Base-by-base conservation (phyloP, 2,797 vertebrate species). In the Paratrypauchen microcephalus region DNA sequence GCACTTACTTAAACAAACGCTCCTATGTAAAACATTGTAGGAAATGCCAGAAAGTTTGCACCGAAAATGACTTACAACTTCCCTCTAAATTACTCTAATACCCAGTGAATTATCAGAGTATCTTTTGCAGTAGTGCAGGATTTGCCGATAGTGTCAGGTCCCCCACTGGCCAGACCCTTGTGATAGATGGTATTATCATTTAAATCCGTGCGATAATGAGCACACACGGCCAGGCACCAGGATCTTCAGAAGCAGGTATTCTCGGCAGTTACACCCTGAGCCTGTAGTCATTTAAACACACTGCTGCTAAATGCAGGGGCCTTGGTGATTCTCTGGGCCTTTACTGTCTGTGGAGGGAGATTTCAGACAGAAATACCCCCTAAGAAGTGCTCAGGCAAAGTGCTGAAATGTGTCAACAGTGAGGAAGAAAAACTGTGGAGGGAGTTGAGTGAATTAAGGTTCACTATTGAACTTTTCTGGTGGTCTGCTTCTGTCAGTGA, bases 201-300 rank as follows among this genome's bases (percentile, higher is more conserved):
- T 65, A 77, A 82, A 85, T 72, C 48, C 52, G 65, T 54, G 52
- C 47, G 64, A 59, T 81, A 80, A 85, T 83, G 72, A 79, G 71
- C 59, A 68, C 78, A 61, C 77, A 65, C 74, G 68, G 79, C 69
- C 67, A 69, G 71, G 57, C 70, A 62, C 28, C 64, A 30, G 50
- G 61, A 70, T 45, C 41, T 45, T 15, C 41, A 45, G 13, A 15
- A 45, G 41, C 11, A 45, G 13, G 41, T 15, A 12, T 41, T 21
- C 52, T 55, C 52, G 2, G 11, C 52, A 23, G 9, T 45, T 12
- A 13, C 52, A 55, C 21, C 52, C 9, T 55, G 12, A 45, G 41
- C 4, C 41, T 45, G 15, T 15, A 45, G 41, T 15, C 71, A 76
- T 66, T 86, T 83, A 83, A 79, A 65, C 75, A 76, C 57, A 77